A percentile compares a stretch with the other conserved stretches of the same genome.
These are phyloP conservation scores for Gastrophryne carolinensis DNA, from an alignment of 2,797 vertebrate genomes.

Conservation along the genomic window DNA sequence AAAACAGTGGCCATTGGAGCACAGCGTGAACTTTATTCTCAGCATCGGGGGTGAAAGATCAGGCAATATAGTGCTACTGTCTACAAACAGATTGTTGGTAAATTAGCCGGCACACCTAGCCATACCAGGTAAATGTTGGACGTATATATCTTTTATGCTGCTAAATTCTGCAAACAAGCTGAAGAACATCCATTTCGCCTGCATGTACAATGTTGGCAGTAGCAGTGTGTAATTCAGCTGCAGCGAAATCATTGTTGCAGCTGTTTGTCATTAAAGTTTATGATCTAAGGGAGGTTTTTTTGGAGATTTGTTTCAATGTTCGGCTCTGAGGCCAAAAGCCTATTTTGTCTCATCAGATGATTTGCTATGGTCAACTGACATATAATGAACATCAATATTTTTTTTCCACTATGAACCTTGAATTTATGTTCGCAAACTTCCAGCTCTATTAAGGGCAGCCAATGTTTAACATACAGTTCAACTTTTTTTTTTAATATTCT, in stretches of 20 bases:
- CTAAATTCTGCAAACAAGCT: conserved; percentile 50
- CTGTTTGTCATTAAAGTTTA: conserved; percentile 55
- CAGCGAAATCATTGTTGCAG: conserved; percentile 54
- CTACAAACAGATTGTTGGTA: conserved; percentile 44
- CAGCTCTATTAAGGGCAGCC: conserved; percentile 44
- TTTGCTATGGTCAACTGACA: conserved; percentile 54
- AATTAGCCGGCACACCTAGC: conserved; percentile 40
- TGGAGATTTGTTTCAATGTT: conserved; percentile 52
- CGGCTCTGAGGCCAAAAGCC: conserved; percentile 43
- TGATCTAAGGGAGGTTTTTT: conserved; percentile 53
- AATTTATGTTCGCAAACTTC: conserved; percentile 17
- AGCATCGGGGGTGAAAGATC: neutral
- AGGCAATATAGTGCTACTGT: conserved; percentile 1
- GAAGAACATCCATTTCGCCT: conserved; percentile 49
- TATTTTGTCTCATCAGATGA: conserved; percentile 50
- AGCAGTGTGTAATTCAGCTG: conserved; percentile 49
- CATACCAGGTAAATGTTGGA: conserved; percentile 48
- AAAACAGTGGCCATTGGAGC: neutral
- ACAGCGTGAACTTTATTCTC: neutral
- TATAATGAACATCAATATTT: conserved; percentile 49
- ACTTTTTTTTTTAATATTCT: conserved; percentile 1
- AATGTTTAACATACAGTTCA: conserved; percentile 45
- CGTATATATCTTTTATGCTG: conserved; percentile 51
- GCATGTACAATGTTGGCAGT: conserved; percentile 51
- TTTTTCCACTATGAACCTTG: conserved; percentile 28